Conservation (phyloP, 2,113 vertebrate genomes). For the Ailurus styani region DNA sequence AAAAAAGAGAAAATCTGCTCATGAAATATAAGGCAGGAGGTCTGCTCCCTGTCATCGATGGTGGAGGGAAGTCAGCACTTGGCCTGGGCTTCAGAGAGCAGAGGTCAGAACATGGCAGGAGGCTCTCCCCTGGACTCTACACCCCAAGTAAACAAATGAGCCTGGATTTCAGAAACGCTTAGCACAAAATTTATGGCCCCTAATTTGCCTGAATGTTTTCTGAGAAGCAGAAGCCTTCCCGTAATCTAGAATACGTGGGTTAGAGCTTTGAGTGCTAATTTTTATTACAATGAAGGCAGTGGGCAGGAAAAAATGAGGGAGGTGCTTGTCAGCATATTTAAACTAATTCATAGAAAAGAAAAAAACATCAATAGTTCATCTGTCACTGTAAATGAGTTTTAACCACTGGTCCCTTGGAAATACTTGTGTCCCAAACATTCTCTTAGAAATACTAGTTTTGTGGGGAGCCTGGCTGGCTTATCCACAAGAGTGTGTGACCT, state of each 20-base stretch:
- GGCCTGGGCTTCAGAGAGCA: not conserved
- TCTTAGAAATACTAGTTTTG: not conserved
- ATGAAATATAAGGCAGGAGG: conserved; percentile 1
- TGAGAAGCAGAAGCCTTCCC: conserved; percentile 62
- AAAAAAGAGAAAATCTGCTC: conserved; percentile 34
- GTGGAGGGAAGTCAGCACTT: not conserved
- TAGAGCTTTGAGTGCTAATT: conserved; percentile 26
- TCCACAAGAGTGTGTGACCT: not conserved
- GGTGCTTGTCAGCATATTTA: not conserved
- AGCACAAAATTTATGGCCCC: not conserved
- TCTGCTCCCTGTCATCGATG: not conserved
- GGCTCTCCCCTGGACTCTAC: not conserved
- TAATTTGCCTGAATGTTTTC: conserved; percentile 51
- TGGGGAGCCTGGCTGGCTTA: not conserved
- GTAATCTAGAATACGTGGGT: not conserved
- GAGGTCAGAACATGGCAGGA: not conserved
- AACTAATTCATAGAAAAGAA: conserved; percentile 25
- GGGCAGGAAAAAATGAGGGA: not conserved
- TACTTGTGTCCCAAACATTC: not conserved
- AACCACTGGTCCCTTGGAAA: conserved; percentile 21
- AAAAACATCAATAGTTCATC: conserved; percentile 20
- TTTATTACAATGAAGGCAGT: conserved; percentile 46
- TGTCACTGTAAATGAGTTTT: conserved; percentile 12
- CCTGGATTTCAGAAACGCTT: conserved; percentile 33
- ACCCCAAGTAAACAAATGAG: conserved; percentile 42